A percentile compares a stretch with the other conserved stretches of the same genome.
Evolutionary conservation across 2,888 invertebrate species (phyloP).

Genomic region (Synanthedon andrenaeformis): DNA sequence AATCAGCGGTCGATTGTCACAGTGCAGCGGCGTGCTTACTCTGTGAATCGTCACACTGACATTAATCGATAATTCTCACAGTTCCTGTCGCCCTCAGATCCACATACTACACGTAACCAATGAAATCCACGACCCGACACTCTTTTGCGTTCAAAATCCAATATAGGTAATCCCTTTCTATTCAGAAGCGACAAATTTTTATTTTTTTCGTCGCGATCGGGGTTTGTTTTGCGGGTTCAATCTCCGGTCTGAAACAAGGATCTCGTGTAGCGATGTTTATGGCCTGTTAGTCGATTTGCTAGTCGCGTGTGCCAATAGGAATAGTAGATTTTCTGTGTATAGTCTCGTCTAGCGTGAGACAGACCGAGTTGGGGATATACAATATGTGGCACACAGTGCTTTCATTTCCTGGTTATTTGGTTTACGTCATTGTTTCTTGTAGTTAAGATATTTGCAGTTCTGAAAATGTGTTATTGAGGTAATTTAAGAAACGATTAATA

Average conservation of each 20-base stretch:
- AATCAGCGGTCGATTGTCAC: conserved; percentile 45
- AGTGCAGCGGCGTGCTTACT: conserved; percentile 19
- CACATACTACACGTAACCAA: not conserved
- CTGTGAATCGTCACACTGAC: conserved; percentile 18
- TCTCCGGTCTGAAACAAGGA: not conserved
- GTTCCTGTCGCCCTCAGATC: not conserved
- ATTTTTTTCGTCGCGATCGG: not conserved
- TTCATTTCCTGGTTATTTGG: no score
- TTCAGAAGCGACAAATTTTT: not conserved
- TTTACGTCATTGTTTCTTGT: no score
- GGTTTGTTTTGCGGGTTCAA: not conserved
- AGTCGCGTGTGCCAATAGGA: no score
- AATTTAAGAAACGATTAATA: no score
- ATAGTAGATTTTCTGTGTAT: no score
- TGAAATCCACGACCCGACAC: not conserved
- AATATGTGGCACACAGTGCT: no score
- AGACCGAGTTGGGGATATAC: not conserved
- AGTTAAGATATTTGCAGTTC: no score
- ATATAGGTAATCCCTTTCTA: not conserved
- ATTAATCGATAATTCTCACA: conserved; percentile 16
- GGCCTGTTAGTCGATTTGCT: no score
- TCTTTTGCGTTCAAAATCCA: not conserved
- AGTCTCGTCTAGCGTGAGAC: no score
- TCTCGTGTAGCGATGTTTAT: not conserved
- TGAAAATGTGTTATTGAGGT: no score